Evolutionary conservation across 2,888 invertebrate species (phyloP), one percentile per base, ranked within the genome.

Genomic region (Actias luna): DNA sequence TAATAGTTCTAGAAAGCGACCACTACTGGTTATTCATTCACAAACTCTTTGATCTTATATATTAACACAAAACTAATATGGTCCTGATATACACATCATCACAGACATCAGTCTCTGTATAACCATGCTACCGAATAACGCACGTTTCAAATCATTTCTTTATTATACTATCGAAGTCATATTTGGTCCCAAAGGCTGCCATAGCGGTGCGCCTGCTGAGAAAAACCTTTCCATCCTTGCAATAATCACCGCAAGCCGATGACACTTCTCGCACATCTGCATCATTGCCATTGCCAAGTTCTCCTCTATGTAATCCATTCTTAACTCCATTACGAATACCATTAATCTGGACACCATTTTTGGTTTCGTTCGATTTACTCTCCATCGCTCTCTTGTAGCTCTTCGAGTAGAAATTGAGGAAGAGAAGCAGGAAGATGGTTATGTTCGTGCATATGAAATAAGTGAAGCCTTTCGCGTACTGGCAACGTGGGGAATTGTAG

Each of bases 331-430:
- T 72, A 8, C 52, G 36, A 12, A 35, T 18, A 0, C 63, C 59
- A 58, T 67, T 22, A 29, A 55, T 8, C n/a, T 14, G 16, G n/a
- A n/a, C 55, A 65, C 77, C 79, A 61, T 78, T 78, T 58, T 69
- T 66, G 1, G 75, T 64, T 16, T 78, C 78, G 60, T 80, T 76
- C 27, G 69, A 65, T 64, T 81, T 76, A 27, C 74, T 79, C 0
- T 77, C 74, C 33, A 59, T 62, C 79, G 79, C 12, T 58, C 75
- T 85, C 58, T 87, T 90, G 79, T 95, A 95, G 66, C 93, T 94
- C 64, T 93, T 93, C 0, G 93, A 78, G 78, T 95, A 95, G 79
- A 95, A 95, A 70, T 94, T 94, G 52, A 94, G 92, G 77, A 96
- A 96, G 42, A 96, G 89, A 69, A 95, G 93, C 0, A 95, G 87